Base-by-base conservation (phyloP, 2,888 invertebrate genomes). In the Mylabris sibirica region DNA sequence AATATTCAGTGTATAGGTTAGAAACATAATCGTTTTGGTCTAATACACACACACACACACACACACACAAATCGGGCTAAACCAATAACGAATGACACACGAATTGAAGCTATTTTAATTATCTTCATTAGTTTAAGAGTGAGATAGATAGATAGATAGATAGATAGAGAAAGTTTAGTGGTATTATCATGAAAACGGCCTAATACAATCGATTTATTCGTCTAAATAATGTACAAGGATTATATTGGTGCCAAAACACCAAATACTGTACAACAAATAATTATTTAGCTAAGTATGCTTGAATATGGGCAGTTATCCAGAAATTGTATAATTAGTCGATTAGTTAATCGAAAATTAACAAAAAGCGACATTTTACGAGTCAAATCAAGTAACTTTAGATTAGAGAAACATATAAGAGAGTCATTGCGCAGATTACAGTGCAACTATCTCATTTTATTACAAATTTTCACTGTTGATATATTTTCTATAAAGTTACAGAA, bases 81-180 rank as follows among this genome's bases (percentile, higher is more conserved):
- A 65, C 72, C 72, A 70, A 74, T 74, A 75, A 75, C 74, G 66
- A 72, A 70, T 65, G 69, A 71, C 68, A 44, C 44, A n/a, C n/a
- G n/a, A 75, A 73, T 76, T 69, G 73, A 74, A 76, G 71, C 71
- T 71, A 71, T 75, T 76, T 77, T 76, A 76, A 77, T 77, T 76
- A 76, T 72, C 68, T 70, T 66, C 68, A 74, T 74, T 74, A 73
- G 66, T 53, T 53, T 20, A 8, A 41, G 41, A 14, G n/a, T n/a
- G 49, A 49, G 49, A 20, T 17, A 17, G 20, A 49, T 17, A 49
- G 49, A 49, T n/a, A 35, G 14, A 44, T 20, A 53, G 2, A 53
- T 20, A 53, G 49, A 53, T 20, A 53, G 49, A 53, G 22, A 3
- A 53, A n/a, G n/a, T 20, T 22, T 53, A 20, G 49, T 53, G 49